A percentile compares a stretch with the other conserved stretches of the same genome.
Conservation (phyloP, 2,888 invertebrate genomes). For the Amblyjoppa proteus region DNA sequence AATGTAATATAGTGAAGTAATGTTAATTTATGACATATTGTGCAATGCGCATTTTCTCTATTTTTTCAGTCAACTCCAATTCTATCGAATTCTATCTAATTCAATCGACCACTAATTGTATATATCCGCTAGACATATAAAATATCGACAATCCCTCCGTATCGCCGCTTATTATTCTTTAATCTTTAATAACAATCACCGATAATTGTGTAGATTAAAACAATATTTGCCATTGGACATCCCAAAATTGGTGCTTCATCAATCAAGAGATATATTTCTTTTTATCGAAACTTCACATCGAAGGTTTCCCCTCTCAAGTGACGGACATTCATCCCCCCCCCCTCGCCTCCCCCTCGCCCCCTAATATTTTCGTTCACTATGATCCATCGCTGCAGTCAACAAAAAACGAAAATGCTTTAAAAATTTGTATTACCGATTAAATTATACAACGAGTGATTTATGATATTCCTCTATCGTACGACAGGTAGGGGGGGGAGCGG, state of each 20-base stretch:
- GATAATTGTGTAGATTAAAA: not conserved
- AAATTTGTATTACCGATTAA: constrained; percentile 6
- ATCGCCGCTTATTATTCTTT: not conserved
- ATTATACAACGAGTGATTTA: not conserved
- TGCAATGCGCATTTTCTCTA: too few species aligned
- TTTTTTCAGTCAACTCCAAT: not conserved
- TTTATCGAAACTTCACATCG: too few species aligned
- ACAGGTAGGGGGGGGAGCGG: not conserved
- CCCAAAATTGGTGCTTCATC: not conserved
- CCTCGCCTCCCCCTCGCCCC: too few species aligned
- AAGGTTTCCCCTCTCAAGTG: not conserved
- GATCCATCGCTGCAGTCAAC: not conserved
- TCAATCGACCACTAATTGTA: not conserved
- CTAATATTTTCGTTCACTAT: not conserved
- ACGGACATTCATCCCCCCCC: too few species aligned
- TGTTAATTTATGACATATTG: too few species aligned
- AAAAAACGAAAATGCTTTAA: not conserved
- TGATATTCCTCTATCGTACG: not conserved
- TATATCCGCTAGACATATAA: not conserved
- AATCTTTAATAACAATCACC: not conserved
- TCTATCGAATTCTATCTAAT: not conserved
- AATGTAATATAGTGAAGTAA: too few species aligned
- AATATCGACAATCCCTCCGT: not conserved
- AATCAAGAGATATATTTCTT: too few species aligned
- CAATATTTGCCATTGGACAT: not conserved